phyloP scores from a whole-genome alignment of 2,888 invertebrate genomes.

The Rhagonycha fulva region DNA sequence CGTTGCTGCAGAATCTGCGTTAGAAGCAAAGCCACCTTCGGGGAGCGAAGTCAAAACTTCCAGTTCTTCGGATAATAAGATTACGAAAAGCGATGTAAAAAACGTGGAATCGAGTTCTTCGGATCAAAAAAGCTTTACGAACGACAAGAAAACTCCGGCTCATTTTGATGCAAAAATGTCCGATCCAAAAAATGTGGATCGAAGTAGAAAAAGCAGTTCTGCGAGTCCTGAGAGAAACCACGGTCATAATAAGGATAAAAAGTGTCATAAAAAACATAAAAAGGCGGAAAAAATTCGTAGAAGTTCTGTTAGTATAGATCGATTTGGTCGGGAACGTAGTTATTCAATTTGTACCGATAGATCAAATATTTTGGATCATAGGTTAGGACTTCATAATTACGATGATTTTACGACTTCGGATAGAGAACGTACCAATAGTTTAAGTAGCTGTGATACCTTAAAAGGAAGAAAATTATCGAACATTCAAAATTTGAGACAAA shows the following conservation, averaged over 20 bases:
- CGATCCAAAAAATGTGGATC: constrained; percentile 7
- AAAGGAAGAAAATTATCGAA: constrained; percentile 68
- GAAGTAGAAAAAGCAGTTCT: constrained; percentile 48
- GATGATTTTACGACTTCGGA: constrained; percentile 59
- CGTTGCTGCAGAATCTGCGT: constrained; percentile 46
- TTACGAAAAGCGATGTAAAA: constrained; percentile 29
- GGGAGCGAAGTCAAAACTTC: constrained; percentile 28
- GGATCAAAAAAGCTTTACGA: constrained; percentile 40
- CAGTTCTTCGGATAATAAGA: constrained; percentile 15
- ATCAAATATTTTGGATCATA: constrained; percentile 45
- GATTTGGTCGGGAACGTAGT: constrained; percentile 48
- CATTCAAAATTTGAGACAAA: constrained; percentile 62
- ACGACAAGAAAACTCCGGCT: constrained; percentile 34
- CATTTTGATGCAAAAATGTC: constrained; percentile 10
- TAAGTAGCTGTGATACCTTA: constrained; percentile 65
- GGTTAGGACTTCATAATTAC: constrained; percentile 40
- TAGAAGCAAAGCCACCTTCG: constrained; percentile 43
- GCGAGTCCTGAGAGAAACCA: constrained; percentile 51
- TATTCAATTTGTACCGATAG: constrained; percentile 54
- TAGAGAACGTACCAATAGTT: constrained; percentile 68
- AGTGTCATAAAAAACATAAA: constrained; percentile 51
- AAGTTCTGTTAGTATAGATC: constrained; percentile 43
- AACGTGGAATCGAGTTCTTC: constrained; percentile 28
- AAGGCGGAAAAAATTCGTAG: constrained; percentile 42
- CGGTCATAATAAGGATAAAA: constrained; percentile 46